Conservation (phyloP, 2,797 vertebrate genomes). For the Tragelaphus eurycerus region DNA sequence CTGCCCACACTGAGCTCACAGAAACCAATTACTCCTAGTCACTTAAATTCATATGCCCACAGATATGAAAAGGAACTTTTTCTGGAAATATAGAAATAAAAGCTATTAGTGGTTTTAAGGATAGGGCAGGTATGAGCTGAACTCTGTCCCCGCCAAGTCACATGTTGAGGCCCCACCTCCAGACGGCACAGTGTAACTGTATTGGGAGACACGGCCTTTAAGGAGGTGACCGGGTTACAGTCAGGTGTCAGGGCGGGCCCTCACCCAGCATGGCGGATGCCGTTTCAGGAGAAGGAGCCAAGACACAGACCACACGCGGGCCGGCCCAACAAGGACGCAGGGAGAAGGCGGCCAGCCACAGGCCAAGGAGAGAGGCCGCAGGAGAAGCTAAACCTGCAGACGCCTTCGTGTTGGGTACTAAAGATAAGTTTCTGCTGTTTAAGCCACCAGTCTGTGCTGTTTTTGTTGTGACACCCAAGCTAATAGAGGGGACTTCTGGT, state of each 20-base stretch:
- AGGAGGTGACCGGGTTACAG: not conserved
- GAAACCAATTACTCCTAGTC: not conserved
- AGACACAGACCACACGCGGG: not conserved
- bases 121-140: not conserved
- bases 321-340: not conserved
- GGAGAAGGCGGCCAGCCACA: not conserved
- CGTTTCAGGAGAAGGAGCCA: not conserved
- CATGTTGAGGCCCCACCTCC: not conserved
- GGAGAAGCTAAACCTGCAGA: not conserved
- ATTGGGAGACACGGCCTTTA: not conserved
- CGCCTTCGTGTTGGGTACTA: not conserved
- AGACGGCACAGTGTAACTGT: not conserved
- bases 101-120: not conserved
- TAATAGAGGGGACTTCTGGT: not conserved
- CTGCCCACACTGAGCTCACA: not conserved
- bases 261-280: not conserved
- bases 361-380: not conserved
- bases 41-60: not conserved
- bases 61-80: not conserved
- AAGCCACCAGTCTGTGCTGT: not conserved
- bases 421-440: not conserved
- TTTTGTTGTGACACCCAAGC: not conserved
- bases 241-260: not conserved
- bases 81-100: not conserved
- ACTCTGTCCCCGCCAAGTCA: not conserved